A percentile compares a stretch with the other conserved stretches of the same genome.
phyloP scores from a whole-genome alignment of 1,140 invertebrate genomes.

The Copidosoma floridanum region DNA sequence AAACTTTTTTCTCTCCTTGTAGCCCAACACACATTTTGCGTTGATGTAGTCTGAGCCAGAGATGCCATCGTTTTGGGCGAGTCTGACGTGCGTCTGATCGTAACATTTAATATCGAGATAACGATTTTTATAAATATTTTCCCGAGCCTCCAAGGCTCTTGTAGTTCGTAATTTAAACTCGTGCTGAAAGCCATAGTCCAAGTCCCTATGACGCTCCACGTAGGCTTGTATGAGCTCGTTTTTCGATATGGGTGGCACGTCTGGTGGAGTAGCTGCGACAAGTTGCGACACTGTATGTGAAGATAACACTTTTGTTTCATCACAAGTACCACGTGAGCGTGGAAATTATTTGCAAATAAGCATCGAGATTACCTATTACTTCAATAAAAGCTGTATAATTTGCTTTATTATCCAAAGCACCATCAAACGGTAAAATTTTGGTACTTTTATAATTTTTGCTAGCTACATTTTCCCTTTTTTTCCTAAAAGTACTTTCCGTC shows the following conservation, averaged over 20 bases:
- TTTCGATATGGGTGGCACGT: slow-evolving; percentile 77
- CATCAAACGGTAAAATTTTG: slow-evolving; percentile 66
- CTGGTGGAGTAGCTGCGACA: slow-evolving; percentile 69
- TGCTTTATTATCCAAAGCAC: slow-evolving; percentile 68
- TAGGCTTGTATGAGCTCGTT: slow-evolving; percentile 71
- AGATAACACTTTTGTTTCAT: neutral
- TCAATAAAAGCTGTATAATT: slow-evolving; percentile 84
- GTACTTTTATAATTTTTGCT: no score
- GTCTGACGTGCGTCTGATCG: slow-evolving; percentile 86
- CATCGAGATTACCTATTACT: slow-evolving; percentile 66
- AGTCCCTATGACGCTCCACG: slow-evolving; percentile 77
- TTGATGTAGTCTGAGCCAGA: slow-evolving; percentile 88
- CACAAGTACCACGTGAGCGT: neutral
- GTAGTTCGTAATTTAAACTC: slow-evolving; percentile 85
- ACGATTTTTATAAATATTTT: slow-evolving; percentile 84
- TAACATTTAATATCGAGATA: slow-evolving; percentile 90
- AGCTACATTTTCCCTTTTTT: slow-evolving; percentile 39
- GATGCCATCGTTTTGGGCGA: slow-evolving; percentile 73
- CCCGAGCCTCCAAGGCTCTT: slow-evolving; percentile 79
- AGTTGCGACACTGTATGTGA: slow-evolving; percentile 59
- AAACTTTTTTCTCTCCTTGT: slow-evolving; percentile 90
- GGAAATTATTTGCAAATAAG: neutral
- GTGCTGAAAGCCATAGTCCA: slow-evolving; percentile 84
- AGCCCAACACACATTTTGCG: slow-evolving; percentile 87
- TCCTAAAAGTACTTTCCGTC: slow-evolving; percentile 17